Conservation (phyloP, 2,888 invertebrate species). For the Papilio gigon region DNA sequence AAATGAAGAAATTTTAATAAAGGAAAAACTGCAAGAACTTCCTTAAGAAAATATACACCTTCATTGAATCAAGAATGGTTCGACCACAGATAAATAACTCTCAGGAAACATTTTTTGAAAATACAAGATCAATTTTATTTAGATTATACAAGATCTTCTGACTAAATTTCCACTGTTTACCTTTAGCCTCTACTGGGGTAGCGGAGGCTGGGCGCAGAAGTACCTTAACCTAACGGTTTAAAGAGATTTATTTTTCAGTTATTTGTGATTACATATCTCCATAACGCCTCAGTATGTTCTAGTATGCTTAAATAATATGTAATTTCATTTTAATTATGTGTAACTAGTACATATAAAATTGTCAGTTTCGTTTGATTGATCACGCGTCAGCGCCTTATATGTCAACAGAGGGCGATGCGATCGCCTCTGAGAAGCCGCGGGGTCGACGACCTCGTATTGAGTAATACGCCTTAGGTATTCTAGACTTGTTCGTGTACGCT, state of each 20-base stretch:
- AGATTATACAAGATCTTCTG: not conserved
- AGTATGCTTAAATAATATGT: not conserved
- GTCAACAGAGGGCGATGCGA: slow-evolving; percentile 33
- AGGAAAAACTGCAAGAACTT: not conserved
- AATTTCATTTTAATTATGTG: slow-evolving; percentile 10
- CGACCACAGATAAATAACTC: not conserved
- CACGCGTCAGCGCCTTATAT: slow-evolving; percentile 37
- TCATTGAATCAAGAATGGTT: not conserved
- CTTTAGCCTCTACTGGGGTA: too few relatives aligned
- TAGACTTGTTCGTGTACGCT: slow-evolving; percentile 40
- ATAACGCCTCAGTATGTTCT: too few relatives aligned
- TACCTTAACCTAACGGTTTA: too few relatives aligned
- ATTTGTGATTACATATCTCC: too few relatives aligned
- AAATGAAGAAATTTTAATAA: slow-evolving; percentile 11
- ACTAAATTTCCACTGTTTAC: too few relatives aligned
- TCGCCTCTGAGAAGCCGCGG: slow-evolving; percentile 43
- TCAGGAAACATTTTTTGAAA: not conserved
- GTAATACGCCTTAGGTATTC: slow-evolving; percentile 46
- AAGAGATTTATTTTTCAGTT: too few relatives aligned
- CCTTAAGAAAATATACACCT: not conserved
- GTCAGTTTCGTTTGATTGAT: slow-evolving; percentile 13
- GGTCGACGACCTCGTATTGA: slow-evolving; percentile 46
- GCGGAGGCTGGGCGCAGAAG: too few relatives aligned
- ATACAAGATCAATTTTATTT: too few relatives aligned
- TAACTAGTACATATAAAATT: not conserved